Percentiles rank a stretch among this genome's conserved stretches.
Evolutionary conservation across 92 coral and sea anemone species (phyloP).

Genomic region (Palythoa grandis): DNA sequence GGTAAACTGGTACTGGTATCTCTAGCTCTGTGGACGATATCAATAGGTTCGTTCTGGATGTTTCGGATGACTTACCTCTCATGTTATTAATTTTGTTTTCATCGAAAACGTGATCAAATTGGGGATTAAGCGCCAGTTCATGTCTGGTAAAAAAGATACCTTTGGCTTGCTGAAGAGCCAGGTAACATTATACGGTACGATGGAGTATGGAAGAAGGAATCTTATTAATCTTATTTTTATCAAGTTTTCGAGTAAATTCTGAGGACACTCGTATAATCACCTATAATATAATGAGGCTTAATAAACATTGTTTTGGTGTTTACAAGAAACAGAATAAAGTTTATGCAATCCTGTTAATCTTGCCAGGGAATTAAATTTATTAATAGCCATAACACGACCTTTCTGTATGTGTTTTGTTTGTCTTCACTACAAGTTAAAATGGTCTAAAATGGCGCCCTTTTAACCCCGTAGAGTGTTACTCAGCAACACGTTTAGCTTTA

Average conservation of each 20-base stretch:
- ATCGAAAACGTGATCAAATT: background rate
- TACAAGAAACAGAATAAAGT: too few species aligned
- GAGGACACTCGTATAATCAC: too few species aligned
- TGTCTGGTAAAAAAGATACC: background rate
- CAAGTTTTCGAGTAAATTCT: background rate
- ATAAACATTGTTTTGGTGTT: too few species aligned
- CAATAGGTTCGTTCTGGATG: background rate
- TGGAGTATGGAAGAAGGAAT: background rate
- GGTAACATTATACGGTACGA: background rate
- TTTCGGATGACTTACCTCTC: background rate
- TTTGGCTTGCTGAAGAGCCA: background rate
- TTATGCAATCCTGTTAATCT: too few species aligned
- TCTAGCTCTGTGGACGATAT: background rate
- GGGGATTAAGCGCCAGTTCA: conserved; percentile 4
- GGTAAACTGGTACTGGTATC: background rate
- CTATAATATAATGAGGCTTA: too few species aligned
- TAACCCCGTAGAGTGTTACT: background rate
- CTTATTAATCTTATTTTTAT: background rate
- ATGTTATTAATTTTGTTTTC: background rate
- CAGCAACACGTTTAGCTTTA: too few species aligned
- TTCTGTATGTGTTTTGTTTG: background rate
- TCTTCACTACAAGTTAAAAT: background rate
- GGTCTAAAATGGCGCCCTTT: background rate
- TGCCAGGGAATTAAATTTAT: too few species aligned
- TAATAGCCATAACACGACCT: too few species aligned